Evolutionary conservation across 2,113 vertebrate genomes (phyloP).

Genomic region (Vireo altiloquus): DNA sequence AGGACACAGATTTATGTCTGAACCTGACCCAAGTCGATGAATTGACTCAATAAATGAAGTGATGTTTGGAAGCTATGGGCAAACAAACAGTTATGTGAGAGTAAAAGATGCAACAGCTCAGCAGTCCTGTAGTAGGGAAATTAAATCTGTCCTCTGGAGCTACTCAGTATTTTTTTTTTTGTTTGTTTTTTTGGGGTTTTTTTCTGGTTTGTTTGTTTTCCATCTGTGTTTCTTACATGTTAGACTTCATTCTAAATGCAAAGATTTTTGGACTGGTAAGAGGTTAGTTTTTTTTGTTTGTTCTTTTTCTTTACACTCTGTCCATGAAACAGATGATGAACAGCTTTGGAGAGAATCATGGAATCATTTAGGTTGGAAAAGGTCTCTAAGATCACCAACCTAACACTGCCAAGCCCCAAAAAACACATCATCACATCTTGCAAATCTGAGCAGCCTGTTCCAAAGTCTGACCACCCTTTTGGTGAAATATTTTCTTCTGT

Average conservation of each 20-base stretch:
- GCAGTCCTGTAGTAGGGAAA: background rate
- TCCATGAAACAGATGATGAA: background rate
- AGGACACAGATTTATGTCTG: constrained; percentile 14
- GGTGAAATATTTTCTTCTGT: background rate
- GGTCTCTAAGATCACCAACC: background rate
- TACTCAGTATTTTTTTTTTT: background rate
- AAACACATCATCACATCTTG: background rate
- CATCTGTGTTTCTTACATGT: background rate
- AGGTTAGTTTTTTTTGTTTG: background rate
- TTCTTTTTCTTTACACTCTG: background rate
- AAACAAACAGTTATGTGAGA: constrained; percentile 10
- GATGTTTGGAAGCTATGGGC: constrained; percentile 1
- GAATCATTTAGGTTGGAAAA: background rate
- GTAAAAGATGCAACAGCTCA: constrained; percentile 19
- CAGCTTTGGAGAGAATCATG: background rate
- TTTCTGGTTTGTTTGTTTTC: background rate
- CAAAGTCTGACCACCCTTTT: background rate
- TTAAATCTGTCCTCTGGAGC: background rate
- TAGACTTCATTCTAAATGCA: background rate
- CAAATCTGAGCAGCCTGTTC: background rate
- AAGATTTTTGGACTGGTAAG: background rate
- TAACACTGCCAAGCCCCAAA: background rate
- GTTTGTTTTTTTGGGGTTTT: background rate
- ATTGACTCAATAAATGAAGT: constrained; percentile 13
- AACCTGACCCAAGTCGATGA: background rate